These are phyloP conservation scores for Opisthocomus hoazin DNA, from an alignment of 2,113 vertebrate genomes.

Conservation along the genomic window DNA sequence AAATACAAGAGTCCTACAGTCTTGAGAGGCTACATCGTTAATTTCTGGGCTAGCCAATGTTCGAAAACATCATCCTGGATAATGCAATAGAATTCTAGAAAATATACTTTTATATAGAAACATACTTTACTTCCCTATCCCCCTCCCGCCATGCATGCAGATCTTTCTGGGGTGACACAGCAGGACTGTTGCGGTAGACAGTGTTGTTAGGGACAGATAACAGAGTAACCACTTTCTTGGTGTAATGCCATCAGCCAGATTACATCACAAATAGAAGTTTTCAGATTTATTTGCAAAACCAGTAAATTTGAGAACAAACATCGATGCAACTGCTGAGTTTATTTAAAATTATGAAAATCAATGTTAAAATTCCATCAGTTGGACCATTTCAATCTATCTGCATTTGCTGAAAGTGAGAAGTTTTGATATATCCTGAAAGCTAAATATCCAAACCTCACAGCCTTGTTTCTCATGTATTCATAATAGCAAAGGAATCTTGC, in stretches of 20 bases:
- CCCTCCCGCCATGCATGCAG: rapidly evolving
- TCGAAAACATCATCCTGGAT: background rate
- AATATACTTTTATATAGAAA: background rate
- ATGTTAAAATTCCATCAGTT: background rate
- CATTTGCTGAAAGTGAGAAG: background rate
- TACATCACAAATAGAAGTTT: background rate
- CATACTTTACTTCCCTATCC: background rate
- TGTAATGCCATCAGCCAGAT: background rate
- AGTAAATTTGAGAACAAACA: background rate
- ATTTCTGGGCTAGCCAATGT: background rate
- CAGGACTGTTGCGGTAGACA: background rate
- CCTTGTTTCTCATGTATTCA: background rate
- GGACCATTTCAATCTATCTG: background rate
- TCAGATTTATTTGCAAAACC: background rate
- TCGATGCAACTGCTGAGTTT: background rate
- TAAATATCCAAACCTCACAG: background rate
- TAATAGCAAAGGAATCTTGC: background rate
- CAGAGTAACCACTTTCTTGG: background rate
- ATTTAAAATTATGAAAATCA: background rate
- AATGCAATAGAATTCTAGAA: background rate
- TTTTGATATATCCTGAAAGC: background rate
- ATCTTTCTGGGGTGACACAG: background rate
- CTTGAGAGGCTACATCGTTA: background rate
- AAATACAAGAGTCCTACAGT: background rate
- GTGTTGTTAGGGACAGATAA: background rate